phyloP scores from a whole-genome alignment of 1,140 invertebrate genomes.

The Telenomus remus region DNA sequence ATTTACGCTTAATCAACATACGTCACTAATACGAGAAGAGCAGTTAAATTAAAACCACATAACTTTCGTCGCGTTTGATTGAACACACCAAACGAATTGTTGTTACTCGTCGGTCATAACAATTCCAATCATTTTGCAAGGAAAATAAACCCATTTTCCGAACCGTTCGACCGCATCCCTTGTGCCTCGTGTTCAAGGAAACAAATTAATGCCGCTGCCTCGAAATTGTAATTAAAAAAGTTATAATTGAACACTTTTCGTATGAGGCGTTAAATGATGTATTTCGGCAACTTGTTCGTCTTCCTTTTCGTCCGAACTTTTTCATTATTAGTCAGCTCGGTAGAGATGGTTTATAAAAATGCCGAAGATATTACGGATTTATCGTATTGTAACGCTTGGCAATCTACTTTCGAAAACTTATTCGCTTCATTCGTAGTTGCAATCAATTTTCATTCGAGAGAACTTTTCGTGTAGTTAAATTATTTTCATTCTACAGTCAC shows the following conservation, averaged over 20 bases:
- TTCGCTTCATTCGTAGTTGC: too few species aligned
- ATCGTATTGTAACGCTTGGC: too few species aligned
- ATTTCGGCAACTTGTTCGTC: too few species aligned
- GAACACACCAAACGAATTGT: constrained; percentile 17
- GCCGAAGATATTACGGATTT: background rate
- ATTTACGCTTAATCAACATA: constrained; percentile 52
- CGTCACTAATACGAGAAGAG: constrained; percentile 31
- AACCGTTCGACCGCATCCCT: too few species aligned
- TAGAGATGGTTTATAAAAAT: too few species aligned
- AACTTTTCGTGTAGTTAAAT: too few species aligned
- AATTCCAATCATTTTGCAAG: background rate
- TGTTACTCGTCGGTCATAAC: background rate
- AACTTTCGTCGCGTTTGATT: constrained; percentile 22
- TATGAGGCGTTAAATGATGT: constrained; percentile 5
- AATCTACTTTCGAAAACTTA: too few species aligned
- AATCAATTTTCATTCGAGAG: too few species aligned
- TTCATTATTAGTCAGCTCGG: constrained; percentile 14
- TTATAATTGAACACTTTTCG: constrained; percentile 7
- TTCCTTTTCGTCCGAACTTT: background rate
- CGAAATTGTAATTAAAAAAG: constrained; percentile 12
- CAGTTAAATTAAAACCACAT: constrained; percentile 31
- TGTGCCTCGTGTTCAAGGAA: too few species aligned
- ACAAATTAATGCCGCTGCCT: too few species aligned
- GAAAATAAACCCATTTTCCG: background rate
- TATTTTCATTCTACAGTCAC: too few species aligned